These are phyloP conservation scores for Drosophila pseudoananassae DNA, from an alignment of 1,140 invertebrate species.

Conservation along the genomic window DNA sequence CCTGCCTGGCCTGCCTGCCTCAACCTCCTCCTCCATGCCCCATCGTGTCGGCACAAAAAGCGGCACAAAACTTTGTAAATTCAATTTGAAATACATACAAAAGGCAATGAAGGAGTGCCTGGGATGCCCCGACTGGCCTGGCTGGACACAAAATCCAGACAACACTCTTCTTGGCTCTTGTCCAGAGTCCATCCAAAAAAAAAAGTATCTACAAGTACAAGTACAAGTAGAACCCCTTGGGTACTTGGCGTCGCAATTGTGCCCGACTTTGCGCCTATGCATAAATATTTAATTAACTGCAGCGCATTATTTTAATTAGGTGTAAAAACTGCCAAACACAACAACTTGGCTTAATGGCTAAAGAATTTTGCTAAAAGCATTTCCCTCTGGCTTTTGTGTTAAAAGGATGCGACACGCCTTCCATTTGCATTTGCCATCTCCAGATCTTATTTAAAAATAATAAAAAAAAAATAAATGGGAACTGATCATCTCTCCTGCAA, in stretches of 20 bases:
- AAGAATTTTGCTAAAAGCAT: conserved; percentile 39
- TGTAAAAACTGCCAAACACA: conserved; percentile 69
- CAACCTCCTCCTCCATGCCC: too few relatives aligned
- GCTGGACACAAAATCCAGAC: conserved; percentile 10
- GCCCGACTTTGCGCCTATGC: conserved; percentile 64
- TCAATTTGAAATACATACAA: conserved; percentile 80
- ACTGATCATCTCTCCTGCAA: conserved; percentile 18
- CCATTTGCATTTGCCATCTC: conserved; percentile 28
- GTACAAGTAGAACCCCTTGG: background rate
- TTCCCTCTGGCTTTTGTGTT: conserved; percentile 21
- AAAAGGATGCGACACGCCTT: conserved; percentile 12
- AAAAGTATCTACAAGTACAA: too few relatives aligned
- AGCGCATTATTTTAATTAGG: conserved; percentile 84
- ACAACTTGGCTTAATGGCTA: conserved; percentile 34
- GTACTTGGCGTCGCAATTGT: conserved; percentile 50
- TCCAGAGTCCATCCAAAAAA: conserved; percentile 5
- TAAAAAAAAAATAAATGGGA: background rate
- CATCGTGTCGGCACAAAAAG: conserved; percentile 14
- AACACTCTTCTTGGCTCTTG: conserved; percentile 17
- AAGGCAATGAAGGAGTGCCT: conserved; percentile 15
- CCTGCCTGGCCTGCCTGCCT: too few relatives aligned
- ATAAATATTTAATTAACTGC: conserved; percentile 84
- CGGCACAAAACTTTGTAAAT: conserved; percentile 70
- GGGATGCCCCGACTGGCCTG: background rate
- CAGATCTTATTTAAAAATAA: conserved; percentile 1